A percentile compares a stretch with the other conserved stretches of the same genome.
Conservation (phyloP, 2,888 invertebrate genomes). For the Mamestra brassicae region DNA sequence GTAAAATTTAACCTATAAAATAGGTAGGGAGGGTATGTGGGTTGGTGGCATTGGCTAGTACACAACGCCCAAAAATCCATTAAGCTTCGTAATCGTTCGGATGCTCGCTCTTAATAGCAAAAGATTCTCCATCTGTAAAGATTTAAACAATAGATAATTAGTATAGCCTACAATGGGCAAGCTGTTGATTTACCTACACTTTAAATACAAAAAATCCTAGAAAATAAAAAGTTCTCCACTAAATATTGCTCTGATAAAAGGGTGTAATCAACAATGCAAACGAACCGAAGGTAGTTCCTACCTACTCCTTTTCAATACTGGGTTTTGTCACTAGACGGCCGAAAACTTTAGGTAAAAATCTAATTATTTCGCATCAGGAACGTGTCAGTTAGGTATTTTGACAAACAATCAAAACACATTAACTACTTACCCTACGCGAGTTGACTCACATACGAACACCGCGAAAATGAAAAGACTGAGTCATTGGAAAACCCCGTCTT, state of each 20-base stretch:
- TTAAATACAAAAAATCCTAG: too few species aligned
- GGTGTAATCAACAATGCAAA: not conserved
- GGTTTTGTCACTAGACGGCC: not conserved
- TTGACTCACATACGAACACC: constrained; percentile 21
- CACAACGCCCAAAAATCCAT: constrained; percentile 9
- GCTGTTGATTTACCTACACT: too few species aligned
- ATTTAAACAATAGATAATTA: constrained; percentile 6
- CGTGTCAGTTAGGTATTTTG: not conserved
- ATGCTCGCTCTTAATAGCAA: not conserved
- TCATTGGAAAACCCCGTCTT: constrained; percentile 24
- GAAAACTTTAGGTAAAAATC: not conserved
- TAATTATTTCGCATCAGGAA: not conserved
- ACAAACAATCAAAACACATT: not conserved
- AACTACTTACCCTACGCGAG: not conserved
- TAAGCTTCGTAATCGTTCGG: constrained; percentile 1
- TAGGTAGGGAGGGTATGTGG: not conserved
- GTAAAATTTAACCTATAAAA: constrained; percentile 9
- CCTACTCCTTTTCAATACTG: too few species aligned
- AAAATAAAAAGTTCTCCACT: not conserved
- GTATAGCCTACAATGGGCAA: too few species aligned
- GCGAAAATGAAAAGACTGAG: constrained; percentile 3
- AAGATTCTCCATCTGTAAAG: constrained; percentile 44
- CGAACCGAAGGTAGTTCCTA: not conserved
- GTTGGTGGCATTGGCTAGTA: constrained; percentile 3
- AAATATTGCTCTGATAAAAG: not conserved